Evolutionary conservation across 2,113 vertebrate genomes (phyloP).

Genomic region (Dipodomys ordii): DNA sequence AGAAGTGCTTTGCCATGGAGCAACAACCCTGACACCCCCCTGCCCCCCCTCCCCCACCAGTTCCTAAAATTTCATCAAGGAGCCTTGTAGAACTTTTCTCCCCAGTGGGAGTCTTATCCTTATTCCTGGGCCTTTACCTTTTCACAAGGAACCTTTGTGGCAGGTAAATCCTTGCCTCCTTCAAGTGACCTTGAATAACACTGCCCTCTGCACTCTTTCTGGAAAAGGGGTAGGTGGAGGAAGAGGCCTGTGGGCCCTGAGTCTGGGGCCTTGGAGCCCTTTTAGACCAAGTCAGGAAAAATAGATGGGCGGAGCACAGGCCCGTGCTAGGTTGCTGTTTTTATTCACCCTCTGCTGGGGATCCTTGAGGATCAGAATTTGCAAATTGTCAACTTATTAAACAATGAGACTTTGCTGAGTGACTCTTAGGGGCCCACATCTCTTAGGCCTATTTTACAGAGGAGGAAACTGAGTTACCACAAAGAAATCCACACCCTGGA

Average conservation of each 20-base stretch:
- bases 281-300: constrained; percentile 64
- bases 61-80: constrained; percentile 1
- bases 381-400: neutral
- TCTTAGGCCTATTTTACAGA: neutral
- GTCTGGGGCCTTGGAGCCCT: constrained; percentile 41
- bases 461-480: neutral
- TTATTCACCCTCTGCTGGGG: neutral
- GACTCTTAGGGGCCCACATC: neutral
- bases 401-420: neutral
- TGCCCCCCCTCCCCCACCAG: neutral
- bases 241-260: constrained; percentile 35
- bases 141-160: constrained; percentile 60
- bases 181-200: constrained; percentile 59
- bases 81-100: neutral
- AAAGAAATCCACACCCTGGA: neutral
- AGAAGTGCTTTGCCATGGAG: neutral
- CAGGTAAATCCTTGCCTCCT: constrained; percentile 7
- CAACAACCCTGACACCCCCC: too few relatives aligned
- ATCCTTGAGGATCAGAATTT: constrained; percentile 3
- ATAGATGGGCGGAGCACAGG: neutral
- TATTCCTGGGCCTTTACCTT: neutral
- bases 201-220: constrained; percentile 31
- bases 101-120: neutral
- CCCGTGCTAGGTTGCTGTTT: neutral
- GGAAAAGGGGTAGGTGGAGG: neutral